Conservation (phyloP, 2,797 vertebrate species). For the Lagocephalus sceleratus region DNA sequence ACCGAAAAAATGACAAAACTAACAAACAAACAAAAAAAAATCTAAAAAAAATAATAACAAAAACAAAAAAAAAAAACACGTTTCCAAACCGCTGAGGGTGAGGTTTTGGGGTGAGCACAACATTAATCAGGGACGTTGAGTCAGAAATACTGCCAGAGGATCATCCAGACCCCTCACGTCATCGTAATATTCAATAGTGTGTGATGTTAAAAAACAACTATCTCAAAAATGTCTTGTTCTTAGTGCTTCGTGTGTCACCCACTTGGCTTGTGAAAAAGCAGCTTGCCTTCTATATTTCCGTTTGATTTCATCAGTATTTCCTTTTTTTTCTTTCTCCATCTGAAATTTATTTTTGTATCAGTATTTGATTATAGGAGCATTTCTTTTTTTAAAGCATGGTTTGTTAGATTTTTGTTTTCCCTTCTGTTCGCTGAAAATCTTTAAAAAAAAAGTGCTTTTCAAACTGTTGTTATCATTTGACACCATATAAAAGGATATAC, state of each 20-base stretch:
- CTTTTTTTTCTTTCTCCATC: slow-evolving; percentile 73
- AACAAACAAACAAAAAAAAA: not conserved
- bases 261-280: slow-evolving; percentile 81
- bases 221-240: slow-evolving; percentile 74
- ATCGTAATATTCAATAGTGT: slow-evolving; percentile 72
- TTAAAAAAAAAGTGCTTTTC: slow-evolving; percentile 76
- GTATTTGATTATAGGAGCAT: slow-evolving; percentile 75
- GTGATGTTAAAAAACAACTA: slow-evolving; percentile 72
- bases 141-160: slow-evolving; percentile 72
- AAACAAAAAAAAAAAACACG: slow-evolving; percentile 13
- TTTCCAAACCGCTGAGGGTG: slow-evolving; percentile 52
- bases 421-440: slow-evolving; percentile 64
- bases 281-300: slow-evolving; percentile 79
- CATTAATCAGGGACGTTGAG: slow-evolving; percentile 72
- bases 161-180: slow-evolving; percentile 69
- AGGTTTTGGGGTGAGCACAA: slow-evolving; percentile 65
- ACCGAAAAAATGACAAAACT: slow-evolving; percentile 31
- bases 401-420: slow-evolving; percentile 64
- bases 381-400: slow-evolving; percentile 77
- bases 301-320: slow-evolving; percentile 73
- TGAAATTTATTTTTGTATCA: slow-evolving; percentile 82
- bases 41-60: slow-evolving; percentile 1
- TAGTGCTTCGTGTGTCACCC: slow-evolving; percentile 79
- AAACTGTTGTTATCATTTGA: slow-evolving; percentile 82
- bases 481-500: slow-evolving; percentile 79